Conservation (phyloP, 2,797 vertebrate species). For the Urocyon cinereoargenteus region DNA sequence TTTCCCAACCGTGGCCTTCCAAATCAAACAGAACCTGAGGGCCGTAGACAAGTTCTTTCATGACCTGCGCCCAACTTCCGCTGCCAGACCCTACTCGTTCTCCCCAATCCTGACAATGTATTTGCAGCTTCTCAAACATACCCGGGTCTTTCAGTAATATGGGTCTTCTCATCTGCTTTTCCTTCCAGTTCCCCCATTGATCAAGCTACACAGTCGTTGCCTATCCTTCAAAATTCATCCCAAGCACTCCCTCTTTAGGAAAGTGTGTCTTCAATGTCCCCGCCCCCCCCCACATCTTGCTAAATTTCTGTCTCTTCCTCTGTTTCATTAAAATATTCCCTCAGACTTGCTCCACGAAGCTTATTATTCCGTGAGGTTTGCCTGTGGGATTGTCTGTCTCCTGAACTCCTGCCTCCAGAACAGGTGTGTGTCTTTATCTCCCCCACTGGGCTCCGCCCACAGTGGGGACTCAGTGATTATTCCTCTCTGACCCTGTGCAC, state of each 20-base stretch:
- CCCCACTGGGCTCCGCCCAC: background rate
- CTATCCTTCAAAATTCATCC: background rate
- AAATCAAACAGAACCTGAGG: background rate
- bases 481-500: background rate
- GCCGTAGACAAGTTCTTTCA: background rate
- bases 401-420: background rate
- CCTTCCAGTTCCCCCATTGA: background rate
- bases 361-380: background rate
- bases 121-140: background rate
- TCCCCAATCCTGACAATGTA: background rate
- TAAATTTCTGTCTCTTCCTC: background rate
- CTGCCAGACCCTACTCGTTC: background rate
- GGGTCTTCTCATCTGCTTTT: background rate
- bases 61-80: background rate
- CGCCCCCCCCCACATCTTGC: fast-evolving
- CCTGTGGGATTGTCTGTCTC: background rate
- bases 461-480: background rate
- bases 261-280: background rate
- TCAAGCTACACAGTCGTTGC: background rate
- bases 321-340: background rate
- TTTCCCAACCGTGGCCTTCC: background rate
- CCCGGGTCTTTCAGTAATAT: background rate
- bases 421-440: background rate
- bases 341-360: background rate
- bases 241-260: background rate